Evolutionary conservation across 2,888 invertebrate genomes (phyloP).

Genomic region (Cheilosia soror): DNA sequence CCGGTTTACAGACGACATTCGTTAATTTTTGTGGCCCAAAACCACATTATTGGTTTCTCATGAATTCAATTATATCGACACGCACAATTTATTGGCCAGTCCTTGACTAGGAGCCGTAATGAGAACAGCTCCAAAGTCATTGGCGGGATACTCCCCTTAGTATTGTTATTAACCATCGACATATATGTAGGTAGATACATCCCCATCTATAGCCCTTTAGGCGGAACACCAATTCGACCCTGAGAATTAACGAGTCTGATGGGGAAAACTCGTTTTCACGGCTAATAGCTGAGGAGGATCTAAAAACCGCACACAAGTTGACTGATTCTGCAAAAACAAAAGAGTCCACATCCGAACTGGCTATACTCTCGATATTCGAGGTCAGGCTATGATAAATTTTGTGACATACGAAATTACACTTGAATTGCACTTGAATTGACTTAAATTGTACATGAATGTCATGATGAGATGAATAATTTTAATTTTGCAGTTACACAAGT

Average conservation of each 20-base stretch:
- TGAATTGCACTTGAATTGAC: too few relatives aligned
- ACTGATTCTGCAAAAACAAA: background rate
- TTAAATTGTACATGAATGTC: too few relatives aligned
- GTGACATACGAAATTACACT: background rate
- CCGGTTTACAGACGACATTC: background rate
- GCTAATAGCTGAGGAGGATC: constrained; percentile 13
- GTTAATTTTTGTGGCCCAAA: background rate
- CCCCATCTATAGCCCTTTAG: background rate
- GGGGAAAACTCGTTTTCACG: constrained; percentile 10
- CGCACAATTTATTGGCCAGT: background rate
- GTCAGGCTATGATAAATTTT: constrained; percentile 12
- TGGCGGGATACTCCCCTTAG: too few relatives aligned
- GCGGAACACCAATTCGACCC: constrained; percentile 7
- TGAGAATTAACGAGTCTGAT: constrained; percentile 24
- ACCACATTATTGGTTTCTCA: too few relatives aligned
- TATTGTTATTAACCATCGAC: too few relatives aligned
- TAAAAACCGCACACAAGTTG: background rate
- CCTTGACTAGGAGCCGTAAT: too few relatives aligned
- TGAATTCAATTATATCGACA: too few relatives aligned
- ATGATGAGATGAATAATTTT: background rate
- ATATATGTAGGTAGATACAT: background rate
- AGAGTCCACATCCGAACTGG: constrained; percentile 3
- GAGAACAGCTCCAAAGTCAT: too few relatives aligned
- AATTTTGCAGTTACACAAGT: background rate
- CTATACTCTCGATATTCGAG: background rate